These are phyloP conservation scores for Drosophila pandora DNA, from an alignment of 1,140 invertebrate species.

Conservation along the genomic window DNA sequence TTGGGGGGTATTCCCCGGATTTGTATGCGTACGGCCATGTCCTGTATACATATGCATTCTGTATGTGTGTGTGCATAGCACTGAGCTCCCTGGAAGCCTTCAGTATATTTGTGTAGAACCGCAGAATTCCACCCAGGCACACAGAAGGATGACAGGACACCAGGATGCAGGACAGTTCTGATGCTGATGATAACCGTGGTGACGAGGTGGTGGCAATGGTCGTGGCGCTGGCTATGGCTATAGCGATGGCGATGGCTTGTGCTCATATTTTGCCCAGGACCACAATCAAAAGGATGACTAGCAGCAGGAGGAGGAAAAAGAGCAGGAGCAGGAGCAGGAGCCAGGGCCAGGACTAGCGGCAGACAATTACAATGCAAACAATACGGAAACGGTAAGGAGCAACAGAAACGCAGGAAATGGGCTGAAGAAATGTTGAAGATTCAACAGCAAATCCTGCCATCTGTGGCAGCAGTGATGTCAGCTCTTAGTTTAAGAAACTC, in stretches of 20 bases:
- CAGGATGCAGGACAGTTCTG: constrained; percentile 18
- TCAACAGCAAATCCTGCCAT: constrained; percentile 44
- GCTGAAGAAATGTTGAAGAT: constrained; percentile 51
- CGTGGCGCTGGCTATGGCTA: constrained; percentile 19
- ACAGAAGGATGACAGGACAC: constrained; percentile 46
- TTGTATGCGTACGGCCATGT: constrained; percentile 51
- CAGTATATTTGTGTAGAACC: constrained; percentile 79
- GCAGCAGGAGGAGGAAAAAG: constrained; percentile 7
- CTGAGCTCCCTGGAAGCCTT: constrained; percentile 49
- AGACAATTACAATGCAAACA: constrained; percentile 79
- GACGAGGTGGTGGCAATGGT: constrained; percentile 22
- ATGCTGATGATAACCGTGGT: constrained; percentile 23
- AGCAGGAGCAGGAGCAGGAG: constrained; percentile 12
- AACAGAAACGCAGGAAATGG: constrained; percentile 58
- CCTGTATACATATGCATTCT: constrained; percentile 19
- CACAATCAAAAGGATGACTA: constrained; percentile 15
- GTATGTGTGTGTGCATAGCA: constrained; percentile 27
- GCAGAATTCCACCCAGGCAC: constrained; percentile 61
- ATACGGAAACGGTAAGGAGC: constrained; percentile 52
- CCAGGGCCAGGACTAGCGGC: constrained; percentile 14
- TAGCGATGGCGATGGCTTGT: constrained; percentile 46
- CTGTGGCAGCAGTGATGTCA: constrained; percentile 20
- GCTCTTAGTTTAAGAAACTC: neutral
- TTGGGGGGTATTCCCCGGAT: constrained; percentile 15
- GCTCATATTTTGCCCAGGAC: constrained; percentile 54